Conservation (phyloP, 2,888 invertebrate genomes). For the Eupithecia dodoneata region DNA sequence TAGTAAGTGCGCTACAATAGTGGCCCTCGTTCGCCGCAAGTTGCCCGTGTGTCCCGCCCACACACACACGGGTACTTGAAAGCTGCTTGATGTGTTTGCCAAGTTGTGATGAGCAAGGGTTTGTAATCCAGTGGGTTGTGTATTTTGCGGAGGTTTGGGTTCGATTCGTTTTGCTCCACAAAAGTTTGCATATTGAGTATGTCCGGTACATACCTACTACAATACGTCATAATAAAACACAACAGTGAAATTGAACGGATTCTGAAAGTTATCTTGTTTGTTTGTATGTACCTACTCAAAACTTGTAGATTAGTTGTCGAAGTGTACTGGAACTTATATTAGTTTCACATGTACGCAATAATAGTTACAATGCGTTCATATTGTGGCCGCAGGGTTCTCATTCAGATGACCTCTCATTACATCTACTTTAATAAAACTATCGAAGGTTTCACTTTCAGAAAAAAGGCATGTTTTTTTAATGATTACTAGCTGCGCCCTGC, state of each 20-base stretch:
- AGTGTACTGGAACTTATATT: constrained; percentile 25
- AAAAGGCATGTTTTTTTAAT: not conserved
- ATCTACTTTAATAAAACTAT: not conserved
- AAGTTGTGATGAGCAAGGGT: constrained; percentile 5
- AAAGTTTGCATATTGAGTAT: not conserved
- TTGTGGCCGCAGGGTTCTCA: not conserved
- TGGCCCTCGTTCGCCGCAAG: not conserved
- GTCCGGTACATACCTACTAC: not conserved
- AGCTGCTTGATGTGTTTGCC: constrained; percentile 10
- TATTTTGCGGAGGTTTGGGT: not conserved
- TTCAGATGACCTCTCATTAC: not conserved
- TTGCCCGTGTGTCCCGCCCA: not conserved
- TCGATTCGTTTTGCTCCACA: not conserved
- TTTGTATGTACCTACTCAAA: not conserved
- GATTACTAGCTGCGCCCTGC: not conserved
- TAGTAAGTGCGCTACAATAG: not conserved
- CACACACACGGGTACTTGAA: not conserved
- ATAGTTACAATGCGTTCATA: constrained; percentile 2
- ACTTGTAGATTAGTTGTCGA: constrained; percentile 20
- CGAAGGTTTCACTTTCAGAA: not conserved
- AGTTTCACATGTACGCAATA: constrained; percentile 24
- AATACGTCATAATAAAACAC: not conserved
- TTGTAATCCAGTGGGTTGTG: constrained; percentile 3
- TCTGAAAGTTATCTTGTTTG: not conserved
- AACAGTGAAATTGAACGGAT: not conserved